Evolutionary conservation across 2,113 vertebrate species (phyloP), one percentile per base, ranked within the genome.

Genomic region (Genyomyrus donnyi): DNA sequence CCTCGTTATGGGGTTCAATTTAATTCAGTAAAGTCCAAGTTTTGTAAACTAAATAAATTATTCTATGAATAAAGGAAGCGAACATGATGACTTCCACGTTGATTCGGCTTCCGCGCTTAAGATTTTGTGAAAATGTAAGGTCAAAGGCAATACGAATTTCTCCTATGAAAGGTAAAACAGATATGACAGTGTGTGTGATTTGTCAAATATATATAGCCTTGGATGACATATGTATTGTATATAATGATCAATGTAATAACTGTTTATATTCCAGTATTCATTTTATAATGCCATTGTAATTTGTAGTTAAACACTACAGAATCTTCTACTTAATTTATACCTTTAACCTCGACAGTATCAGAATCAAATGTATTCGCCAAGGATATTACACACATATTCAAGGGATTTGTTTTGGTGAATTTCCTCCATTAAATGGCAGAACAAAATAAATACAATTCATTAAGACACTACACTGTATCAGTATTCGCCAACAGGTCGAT

Each of bases 81-180:
- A 58, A 48, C 58, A 93, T 93, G 92, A 87, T 90, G 80, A 89
- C 87, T 35, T 91, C 52, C 6, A 77, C 86, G 0, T 3, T 91
- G 19, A 8, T 62, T 58, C 89, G 83, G 66, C 90, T 90, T 45
- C 85, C 31, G 46, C 88, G 83, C 87, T 56, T 93, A 3, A 52
- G 66, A 88, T 77, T 93, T 50, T 53, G 53, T 66, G 91, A 85
- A 58, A 85, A 66, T 31, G 21, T 92, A 88, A 70, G 88, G 9
- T 86, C 90, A 46, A 90, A 52, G 91, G 70, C 66, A 74, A 31
- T 53, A 50, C 52, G 85, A 88, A 46, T 89, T 21, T 48, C 74
- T 31, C 42, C 52, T 56, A 8, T 84, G 2, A 88, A 88, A 89
- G 88, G 90, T 91, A 89, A 88, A 87, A 8, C 31, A 66, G 24